These are phyloP conservation scores for Oreotrochilus melanogaster DNA, from an alignment of 2,113 vertebrate species.

Conservation along the genomic window DNA sequence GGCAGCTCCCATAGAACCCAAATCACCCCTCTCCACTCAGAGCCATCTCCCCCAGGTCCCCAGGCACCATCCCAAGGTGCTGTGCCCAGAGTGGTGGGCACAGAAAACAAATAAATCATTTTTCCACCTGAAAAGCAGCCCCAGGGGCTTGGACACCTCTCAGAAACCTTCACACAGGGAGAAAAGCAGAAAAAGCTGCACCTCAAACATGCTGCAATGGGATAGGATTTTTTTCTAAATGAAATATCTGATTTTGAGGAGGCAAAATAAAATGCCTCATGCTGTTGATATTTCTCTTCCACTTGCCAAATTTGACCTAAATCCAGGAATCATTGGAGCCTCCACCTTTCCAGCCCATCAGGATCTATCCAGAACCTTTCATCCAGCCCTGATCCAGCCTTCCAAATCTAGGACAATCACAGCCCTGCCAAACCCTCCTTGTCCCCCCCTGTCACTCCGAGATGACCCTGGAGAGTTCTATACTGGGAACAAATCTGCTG, in stretches of 20 bases:
- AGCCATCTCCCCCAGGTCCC: background rate
- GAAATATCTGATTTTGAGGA: background rate
- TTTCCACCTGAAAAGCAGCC: background rate
- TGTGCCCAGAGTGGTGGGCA: fast-evolving
- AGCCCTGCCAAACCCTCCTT: background rate
- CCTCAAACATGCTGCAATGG: background rate
- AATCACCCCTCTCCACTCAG: background rate
- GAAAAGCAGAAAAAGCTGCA: background rate
- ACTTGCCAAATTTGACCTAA: background rate
- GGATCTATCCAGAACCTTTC: background rate
- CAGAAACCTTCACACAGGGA: background rate
- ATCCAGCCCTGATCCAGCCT: background rate
- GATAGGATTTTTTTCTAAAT: conserved; percentile 6
- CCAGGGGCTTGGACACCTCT: background rate
- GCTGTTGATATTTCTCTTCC: conserved; percentile 23
- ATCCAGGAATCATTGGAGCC: conserved; percentile 11
- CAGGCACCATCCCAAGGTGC: fast-evolving
- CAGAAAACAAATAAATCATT: background rate
- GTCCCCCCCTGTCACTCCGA: background rate
- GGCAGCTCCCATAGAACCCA: background rate
- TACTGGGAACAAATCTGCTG: background rate
- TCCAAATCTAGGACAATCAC: background rate
- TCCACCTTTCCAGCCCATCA: background rate
- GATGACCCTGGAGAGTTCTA: background rate
- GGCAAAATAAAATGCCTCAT: background rate